Evolutionary conservation across 2,113 vertebrate genomes (phyloP).

Genomic region (Microcebus tavaratra): DNA sequence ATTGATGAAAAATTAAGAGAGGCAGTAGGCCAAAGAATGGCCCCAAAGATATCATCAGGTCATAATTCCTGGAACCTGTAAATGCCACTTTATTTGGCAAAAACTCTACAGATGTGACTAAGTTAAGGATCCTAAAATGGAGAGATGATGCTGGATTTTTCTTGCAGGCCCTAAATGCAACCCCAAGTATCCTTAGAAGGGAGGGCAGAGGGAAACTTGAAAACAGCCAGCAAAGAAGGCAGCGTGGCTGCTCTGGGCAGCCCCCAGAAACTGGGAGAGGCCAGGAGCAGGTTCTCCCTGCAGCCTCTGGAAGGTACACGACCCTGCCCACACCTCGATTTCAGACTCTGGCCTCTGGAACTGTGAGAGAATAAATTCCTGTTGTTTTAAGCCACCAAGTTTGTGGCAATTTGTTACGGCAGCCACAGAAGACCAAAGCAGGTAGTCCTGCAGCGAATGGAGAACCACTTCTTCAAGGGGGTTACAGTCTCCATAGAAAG

Average conservation of each 20-base stretch:
- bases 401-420: not conserved
- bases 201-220: not conserved
- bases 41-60: not conserved
- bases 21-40: not conserved
- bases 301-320: accelerated
- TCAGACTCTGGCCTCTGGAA: not conserved
- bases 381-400: not conserved
- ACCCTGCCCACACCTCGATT: not conserved
- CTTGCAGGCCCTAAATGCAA: not conserved
- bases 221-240: not conserved
- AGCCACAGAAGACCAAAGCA: accelerated
- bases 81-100: not conserved
- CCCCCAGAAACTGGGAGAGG: not conserved
- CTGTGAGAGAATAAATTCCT: not conserved
- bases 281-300: not conserved
- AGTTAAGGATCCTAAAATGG: not conserved
- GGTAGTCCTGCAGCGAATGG: not conserved
- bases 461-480: not conserved
- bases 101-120: not conserved
- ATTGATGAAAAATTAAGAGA: not conserved
- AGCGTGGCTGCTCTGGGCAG: not conserved
- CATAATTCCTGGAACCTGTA: not conserved
- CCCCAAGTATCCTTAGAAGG: not conserved
- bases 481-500: accelerated
- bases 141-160: not conserved